Evolutionary conservation across 2,888 invertebrate species (phyloP).

Genomic region (Lamellibrachia columna): DNA sequence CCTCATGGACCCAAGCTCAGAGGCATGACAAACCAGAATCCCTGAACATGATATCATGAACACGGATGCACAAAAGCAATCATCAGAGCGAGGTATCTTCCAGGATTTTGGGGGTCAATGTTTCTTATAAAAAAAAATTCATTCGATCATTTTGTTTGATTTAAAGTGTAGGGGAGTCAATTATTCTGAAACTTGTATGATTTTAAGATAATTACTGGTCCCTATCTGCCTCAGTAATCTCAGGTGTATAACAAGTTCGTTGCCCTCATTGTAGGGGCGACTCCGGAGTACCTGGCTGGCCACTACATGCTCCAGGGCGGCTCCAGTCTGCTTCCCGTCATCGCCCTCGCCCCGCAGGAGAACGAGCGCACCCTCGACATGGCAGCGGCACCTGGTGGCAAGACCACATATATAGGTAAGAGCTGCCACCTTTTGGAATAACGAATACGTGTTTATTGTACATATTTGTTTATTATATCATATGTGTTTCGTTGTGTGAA

Average conservation of each 20-base stretch:
- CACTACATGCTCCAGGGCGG: constrained; percentile 97
- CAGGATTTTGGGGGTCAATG: no score
- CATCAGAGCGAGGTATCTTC: no score
- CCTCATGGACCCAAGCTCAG: no score
- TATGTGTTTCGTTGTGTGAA: no score
- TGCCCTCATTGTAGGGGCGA: constrained; percentile 73
- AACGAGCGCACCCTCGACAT: constrained; percentile 93
- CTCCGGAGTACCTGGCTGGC: constrained; percentile 98
- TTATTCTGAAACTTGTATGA: neutral
- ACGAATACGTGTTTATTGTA: neutral
- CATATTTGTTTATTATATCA: no score
- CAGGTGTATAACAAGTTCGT: neutral
- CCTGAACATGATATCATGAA: no score
- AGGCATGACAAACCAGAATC: no score
- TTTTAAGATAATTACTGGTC: neutral
- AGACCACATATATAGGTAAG: constrained; percentile 90
- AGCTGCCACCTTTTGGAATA: neutral
- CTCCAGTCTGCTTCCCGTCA: constrained; percentile 95
- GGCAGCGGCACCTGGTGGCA: constrained; percentile 98
- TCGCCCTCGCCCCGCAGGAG: constrained; percentile 96
- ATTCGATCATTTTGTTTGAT: neutral
- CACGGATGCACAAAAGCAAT: no score
- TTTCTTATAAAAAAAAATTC: neutral
- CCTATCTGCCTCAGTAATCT: neutral
- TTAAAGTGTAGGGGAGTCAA: neutral